Base-by-base conservation (phyloP, 2,113 vertebrate species). In the Hystrix brachyura region DNA sequence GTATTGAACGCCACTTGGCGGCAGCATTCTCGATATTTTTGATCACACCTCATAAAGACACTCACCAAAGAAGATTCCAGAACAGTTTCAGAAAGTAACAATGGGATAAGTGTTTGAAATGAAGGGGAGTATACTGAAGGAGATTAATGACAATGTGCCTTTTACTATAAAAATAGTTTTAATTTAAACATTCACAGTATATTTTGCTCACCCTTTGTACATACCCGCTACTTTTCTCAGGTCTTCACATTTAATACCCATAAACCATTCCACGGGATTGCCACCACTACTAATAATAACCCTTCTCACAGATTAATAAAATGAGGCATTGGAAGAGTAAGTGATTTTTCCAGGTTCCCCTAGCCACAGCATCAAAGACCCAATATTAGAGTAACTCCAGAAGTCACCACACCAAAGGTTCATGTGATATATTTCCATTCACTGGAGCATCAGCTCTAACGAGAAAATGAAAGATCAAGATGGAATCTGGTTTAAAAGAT, bases 381-480 rank as follows among this genome's bases (percentile, higher is more conserved):
- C 69, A 92, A 38, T 86, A 64, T 46, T 80, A 90, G 29, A 59
- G 38, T 55, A 67, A 78, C 15, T 53, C 89, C n/a, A 32, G 86
- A 86, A 72, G 51, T 72, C 69, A 57, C 34, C 34, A 60, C 21
- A 94, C 17, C 4, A 32, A 84, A 67, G 4, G 6, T 29, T 72
- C 62, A 79, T 15, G 21, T 62, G 57, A 81, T 55, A 67, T 3
- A 81, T 89, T 62, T 90, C 23, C 25, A 19, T n/a, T 71, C 53
- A 55, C 25, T 88, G 27, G 12, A 83, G 46, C 82, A 51, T 92
- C 64, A 80, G 5, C 43, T 67, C 64, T 88, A 74, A 91, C 13
- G 87, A 90, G 38, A 27, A 94, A 83, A 69, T 25, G 4, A 80
- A 95, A 94, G 38, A 84, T 53, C 1, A 62, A 85, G 79, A 88